phyloP scores from a whole-genome alignment of 2,888 invertebrate species.

The Cybosia mesomella region DNA sequence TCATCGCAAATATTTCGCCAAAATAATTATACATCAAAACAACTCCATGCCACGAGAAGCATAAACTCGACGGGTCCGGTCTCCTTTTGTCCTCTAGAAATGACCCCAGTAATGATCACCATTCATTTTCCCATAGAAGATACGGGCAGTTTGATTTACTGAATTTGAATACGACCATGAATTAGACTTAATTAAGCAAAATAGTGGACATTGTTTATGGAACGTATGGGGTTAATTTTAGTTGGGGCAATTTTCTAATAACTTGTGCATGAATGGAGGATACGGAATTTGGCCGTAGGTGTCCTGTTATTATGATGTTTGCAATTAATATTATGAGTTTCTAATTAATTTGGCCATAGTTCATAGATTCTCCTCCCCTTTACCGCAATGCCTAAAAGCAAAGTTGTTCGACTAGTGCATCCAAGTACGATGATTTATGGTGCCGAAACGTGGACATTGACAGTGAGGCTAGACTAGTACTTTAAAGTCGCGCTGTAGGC shows the following conservation, averaged over 20 bases:
- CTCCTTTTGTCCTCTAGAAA: conserved; percentile 80
- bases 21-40: conserved; percentile 29
- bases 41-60: conserved; percentile 57
- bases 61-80: conserved; percentile 69
- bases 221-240: conserved; percentile 51
- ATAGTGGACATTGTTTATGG: conserved; percentile 61
- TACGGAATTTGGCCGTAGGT: conserved; percentile 51
- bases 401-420: no score
- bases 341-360: neutral
- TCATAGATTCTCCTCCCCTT: neutral
- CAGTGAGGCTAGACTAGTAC: no score
- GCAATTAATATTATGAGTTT: neutral
- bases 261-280: conserved; percentile 27
- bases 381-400: no score
- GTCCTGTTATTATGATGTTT: conserved; percentile 58
- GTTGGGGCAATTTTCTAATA: conserved; percentile 35
- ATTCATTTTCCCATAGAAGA: conserved; percentile 83
- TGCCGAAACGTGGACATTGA: no score
- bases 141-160: conserved; percentile 84
- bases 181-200: conserved; percentile 81
- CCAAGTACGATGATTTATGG: no score
- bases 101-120: conserved; percentile 83
- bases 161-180: conserved; percentile 79
- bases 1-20: neutral
- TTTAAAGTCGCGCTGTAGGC: no score